A percentile compares a stretch with the other conserved stretches of the same genome.
Evolutionary conservation across 2,888 invertebrate species (phyloP).

Genomic region (Phyllotreta cruciferae): DNA sequence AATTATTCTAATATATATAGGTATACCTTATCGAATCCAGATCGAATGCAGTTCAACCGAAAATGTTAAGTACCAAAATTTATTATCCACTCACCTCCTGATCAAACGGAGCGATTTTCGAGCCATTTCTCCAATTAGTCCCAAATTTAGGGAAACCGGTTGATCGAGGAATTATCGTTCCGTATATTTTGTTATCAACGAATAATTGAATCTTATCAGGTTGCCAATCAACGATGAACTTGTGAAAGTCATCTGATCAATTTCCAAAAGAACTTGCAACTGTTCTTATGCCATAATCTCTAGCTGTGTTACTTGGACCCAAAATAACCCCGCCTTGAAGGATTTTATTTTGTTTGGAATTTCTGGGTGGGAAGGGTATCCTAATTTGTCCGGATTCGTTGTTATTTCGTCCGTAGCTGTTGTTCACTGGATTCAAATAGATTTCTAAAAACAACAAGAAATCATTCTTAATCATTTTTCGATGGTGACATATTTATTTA

Average conservation of each 20-base stretch:
- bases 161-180: conserved; percentile 55
- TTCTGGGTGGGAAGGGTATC: conserved; percentile 74
- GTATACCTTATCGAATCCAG: too few relatives aligned
- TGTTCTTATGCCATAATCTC: conserved; percentile 50
- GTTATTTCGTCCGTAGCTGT: conserved; percentile 66
- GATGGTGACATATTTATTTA: conserved; percentile 57
- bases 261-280: conserved; percentile 32
- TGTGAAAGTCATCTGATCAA: conserved; percentile 66
- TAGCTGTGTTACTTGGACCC: conserved; percentile 47
- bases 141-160: conserved; percentile 54
- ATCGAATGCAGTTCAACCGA: too few relatives aligned
- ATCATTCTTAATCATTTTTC: neutral
- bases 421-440: conserved; percentile 69
- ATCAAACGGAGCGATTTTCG: conserved; percentile 75
- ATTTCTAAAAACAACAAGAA: conserved; percentile 62
- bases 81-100: conserved; percentile 65
- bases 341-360: conserved; percentile 56
- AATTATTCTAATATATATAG: too few relatives aligned
- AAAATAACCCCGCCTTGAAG: conserved; percentile 54
- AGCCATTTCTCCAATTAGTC: conserved; percentile 63
- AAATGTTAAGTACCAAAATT: too few relatives aligned
- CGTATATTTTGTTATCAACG: conserved; percentile 64
- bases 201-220: conserved; percentile 62
- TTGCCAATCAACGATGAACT: conserved; percentile 66
- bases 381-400: conserved; percentile 75